These are phyloP conservation scores for Stichodactyla helianthus DNA, from an alignment of 64 coral and sea anemone genomes.

Conservation along the genomic window DNA sequence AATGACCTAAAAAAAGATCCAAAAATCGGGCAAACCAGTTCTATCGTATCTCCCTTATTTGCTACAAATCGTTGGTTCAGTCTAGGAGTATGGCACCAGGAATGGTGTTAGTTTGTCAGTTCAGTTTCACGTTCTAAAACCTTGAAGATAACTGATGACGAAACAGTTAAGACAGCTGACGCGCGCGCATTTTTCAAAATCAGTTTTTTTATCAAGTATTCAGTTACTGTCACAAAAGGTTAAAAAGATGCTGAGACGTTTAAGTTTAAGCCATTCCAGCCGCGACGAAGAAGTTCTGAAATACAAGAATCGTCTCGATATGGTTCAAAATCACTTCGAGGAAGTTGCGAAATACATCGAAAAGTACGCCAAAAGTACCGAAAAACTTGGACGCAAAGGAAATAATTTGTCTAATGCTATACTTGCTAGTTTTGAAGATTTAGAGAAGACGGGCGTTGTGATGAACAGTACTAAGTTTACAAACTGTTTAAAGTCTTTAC, in stretches of 20 bases:
- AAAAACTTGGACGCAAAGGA: neutral
- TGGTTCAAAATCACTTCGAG: constrained; percentile 12
- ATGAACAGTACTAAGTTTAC: neutral
- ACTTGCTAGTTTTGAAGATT: neutral
- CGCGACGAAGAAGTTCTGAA: constrained; percentile 17
- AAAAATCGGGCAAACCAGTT: too few species aligned
- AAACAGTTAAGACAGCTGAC: neutral
- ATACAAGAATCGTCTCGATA: neutral
- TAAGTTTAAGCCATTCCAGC: neutral
- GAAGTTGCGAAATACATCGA: constrained; percentile 1
- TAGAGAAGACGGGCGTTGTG: neutral
- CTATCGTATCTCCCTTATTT: too few species aligned
- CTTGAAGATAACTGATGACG: neutral
- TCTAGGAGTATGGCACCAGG: too few species aligned
- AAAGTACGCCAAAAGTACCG: constrained; percentile 19
- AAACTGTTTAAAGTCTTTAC: neutral
- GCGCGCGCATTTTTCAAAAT: neutral
- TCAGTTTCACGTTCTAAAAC: neutral
- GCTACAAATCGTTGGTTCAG: too few species aligned
- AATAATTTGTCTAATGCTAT: neutral
- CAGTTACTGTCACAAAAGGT: too few species aligned
- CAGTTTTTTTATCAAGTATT: neutral
- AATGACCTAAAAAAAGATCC: too few species aligned
- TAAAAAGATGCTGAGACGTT: neutral
- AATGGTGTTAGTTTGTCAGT: too few species aligned